phyloP scores from a whole-genome alignment of 2,888 invertebrate species.

The Boloria euphrosyne region DNA sequence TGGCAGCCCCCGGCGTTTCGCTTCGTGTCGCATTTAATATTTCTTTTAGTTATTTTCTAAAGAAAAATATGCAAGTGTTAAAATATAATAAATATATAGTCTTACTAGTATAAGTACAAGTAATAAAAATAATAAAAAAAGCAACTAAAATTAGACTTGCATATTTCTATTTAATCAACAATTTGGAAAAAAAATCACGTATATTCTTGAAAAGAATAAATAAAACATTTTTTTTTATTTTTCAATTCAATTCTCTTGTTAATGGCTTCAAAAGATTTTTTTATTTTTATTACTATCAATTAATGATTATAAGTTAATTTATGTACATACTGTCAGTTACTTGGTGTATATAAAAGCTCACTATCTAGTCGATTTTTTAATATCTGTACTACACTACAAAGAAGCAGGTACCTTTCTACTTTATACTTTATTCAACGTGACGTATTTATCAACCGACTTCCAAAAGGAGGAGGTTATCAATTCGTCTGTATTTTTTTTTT shows the following conservation, averaged over 20 bases:
- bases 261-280: too few species aligned
- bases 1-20: conserved; percentile 8
- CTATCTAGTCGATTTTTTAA: conserved; percentile 67
- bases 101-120: not conserved
- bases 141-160: too few species aligned
- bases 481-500: too few species aligned
- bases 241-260: too few species aligned
- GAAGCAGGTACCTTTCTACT: conserved; percentile 54
- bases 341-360: conserved; percentile 55
- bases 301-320: conserved; percentile 6
- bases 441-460: conserved; percentile 57
- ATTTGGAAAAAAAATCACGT: too few species aligned
- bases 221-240: too few species aligned
- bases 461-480: too few species aligned
- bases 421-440: conserved; percentile 56
- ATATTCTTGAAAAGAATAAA: too few species aligned
- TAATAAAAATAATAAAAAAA: too few species aligned
- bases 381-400: conserved; percentile 68
- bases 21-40: conserved; percentile 6
- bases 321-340: conserved; percentile 17
- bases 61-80: not conserved
- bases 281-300: too few species aligned
- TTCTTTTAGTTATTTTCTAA: not conserved
- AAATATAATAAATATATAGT: too few species aligned
- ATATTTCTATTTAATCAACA: too few species aligned